These are phyloP conservation scores for Lucilia sericata DNA, from an alignment of 1,140 invertebrate species.

Conservation along the genomic window DNA sequence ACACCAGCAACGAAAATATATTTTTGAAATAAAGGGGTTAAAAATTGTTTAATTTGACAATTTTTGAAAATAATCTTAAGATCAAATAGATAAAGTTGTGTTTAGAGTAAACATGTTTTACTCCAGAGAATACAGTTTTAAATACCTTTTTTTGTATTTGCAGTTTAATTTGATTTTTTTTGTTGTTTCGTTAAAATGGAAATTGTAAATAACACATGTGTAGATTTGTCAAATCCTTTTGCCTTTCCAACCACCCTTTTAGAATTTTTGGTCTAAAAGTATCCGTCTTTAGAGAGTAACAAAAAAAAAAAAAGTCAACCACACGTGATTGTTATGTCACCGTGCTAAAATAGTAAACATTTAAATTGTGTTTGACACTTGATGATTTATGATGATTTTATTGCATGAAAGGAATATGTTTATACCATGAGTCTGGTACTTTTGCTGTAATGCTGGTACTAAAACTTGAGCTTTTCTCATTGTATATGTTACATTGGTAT, in stretches of 20 bases:
- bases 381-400: constrained; percentile 37
- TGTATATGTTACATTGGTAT: not conserved
- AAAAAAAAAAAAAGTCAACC: not conserved
- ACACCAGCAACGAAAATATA: too few relatives aligned
- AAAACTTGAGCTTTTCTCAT: not conserved
- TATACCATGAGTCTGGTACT: not conserved
- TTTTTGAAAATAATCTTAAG: not conserved
- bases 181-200: not conserved
- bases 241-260: not conserved
- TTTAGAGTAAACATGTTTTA: not conserved
- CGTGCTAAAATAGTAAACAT: constrained; percentile 39
- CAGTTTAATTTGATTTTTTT: not conserved
- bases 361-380: constrained; percentile 43
- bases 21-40: not conserved
- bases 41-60: constrained; percentile 14
- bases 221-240: not conserved
- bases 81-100: not conserved
- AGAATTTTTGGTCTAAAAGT: too few relatives aligned
- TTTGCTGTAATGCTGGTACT: not conserved
- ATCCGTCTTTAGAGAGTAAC: not conserved
- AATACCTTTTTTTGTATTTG: constrained; percentile 10
- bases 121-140: constrained; percentile 9
- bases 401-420: too few relatives aligned
- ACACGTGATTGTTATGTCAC: constrained; percentile 37
- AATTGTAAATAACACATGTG: not conserved